Evolutionary conservation across 2,888 invertebrate species (phyloP), one percentile per base, ranked within the genome.

Genomic region (Eupithecia tripunctaria): DNA sequence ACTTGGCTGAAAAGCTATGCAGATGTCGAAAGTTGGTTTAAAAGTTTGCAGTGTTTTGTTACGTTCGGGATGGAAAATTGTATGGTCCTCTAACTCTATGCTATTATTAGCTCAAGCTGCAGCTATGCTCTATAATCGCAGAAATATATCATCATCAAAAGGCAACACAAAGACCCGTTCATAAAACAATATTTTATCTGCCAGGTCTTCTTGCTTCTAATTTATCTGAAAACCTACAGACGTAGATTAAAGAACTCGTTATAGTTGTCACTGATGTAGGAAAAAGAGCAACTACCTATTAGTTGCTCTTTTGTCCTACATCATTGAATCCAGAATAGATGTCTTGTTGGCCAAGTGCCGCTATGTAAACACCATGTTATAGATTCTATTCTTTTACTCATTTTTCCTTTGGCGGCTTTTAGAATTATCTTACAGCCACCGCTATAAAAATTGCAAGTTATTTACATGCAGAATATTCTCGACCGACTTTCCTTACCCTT

Each of bases 1-100:
- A 70, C 21, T 72, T 69, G 72, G 65, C 72, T 47, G 56, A 59
- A 66, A 69, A 25, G 29, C 60, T 60, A 65, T 72, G 65, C 72
- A 72, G 68, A 66, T 67, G 47, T 51, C 21, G n/a, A 38, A 21
- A 41, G 21, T 36, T 62, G 32, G 47, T 56, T 56, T 56, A 25
- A 47, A 62, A 25, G 8, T 27, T 18, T 36, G 15, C 29, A 21
- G 15, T 43, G n/a, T 25, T 14, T 15, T 32, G 41, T 43, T 43
- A 68, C 5, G 18, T 12, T 62, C 5, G 32, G 29, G 62, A 32
- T 29, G n/a, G 12, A 63, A 36, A 12, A 36, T 36, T 32, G 18
- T 63, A 63, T 36, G 8, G n/a, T n/a, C n/a, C n/a, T n/a, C n/a
- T 8, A 36, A 12, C 36, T 32, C 12, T n/a, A 12, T 15, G 15